These are phyloP conservation scores for Xiphophorus maculatus DNA, from an alignment of 2,113 vertebrate genomes.

Conservation along the genomic window DNA sequence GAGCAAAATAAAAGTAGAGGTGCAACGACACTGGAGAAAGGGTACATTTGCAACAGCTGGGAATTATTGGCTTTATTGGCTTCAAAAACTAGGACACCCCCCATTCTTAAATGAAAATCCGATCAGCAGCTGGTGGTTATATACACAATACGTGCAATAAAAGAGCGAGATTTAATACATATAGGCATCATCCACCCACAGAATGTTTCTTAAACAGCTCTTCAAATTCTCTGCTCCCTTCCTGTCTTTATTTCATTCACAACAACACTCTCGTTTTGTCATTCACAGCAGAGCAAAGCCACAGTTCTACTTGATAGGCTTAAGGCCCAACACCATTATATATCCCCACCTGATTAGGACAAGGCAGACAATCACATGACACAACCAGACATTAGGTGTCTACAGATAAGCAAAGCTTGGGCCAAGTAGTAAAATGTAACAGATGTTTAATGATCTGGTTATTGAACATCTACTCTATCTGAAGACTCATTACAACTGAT, in stretches of 20 bases:
- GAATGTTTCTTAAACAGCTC: slow-evolving; percentile 48
- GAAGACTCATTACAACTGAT: background rate
- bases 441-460: slow-evolving; percentile 4
- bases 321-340: slow-evolving; percentile 69
- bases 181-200: slow-evolving; percentile 41
- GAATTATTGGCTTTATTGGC: background rate
- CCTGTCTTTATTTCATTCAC: slow-evolving; percentile 35
- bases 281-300: slow-evolving; percentile 50
- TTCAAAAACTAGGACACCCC: background rate
- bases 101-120: background rate
- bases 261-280: slow-evolving; percentile 33
- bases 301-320: slow-evolving; percentile 66
- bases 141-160: background rate
- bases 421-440: slow-evolving; percentile 2
- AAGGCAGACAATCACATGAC: slow-evolving; percentile 49
- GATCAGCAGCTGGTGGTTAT: background rate
- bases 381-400: slow-evolving; percentile 12
- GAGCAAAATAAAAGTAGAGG: background rate
- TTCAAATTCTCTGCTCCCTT: slow-evolving; percentile 7
- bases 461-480: slow-evolving; percentile 15
- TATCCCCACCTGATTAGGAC: slow-evolving; percentile 57
- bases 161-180: background rate
- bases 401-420: slow-evolving; percentile 28
- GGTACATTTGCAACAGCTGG: background rate
- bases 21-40: background rate